phyloP scores from a whole-genome alignment of 2,888 invertebrate species.

The Ophioninae sp. region DNA sequence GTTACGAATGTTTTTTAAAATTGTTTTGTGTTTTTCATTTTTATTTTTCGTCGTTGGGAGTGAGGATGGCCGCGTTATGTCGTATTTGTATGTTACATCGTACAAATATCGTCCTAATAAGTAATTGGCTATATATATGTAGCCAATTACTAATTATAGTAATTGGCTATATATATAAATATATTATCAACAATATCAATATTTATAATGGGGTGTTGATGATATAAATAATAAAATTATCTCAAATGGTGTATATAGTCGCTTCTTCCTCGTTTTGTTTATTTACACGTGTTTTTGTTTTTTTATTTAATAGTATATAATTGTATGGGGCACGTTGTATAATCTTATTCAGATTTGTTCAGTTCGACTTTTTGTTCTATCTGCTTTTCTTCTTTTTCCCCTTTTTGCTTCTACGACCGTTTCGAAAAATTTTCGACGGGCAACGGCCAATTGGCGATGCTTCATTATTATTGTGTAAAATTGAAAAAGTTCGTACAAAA shows the following conservation, averaged over 20 bases:
- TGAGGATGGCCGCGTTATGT: constrained; percentile 73
- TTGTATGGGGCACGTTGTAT: constrained; percentile 18
- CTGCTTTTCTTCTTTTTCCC: background rate
- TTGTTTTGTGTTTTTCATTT: constrained; percentile 75
- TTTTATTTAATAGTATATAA: constrained; percentile 8
- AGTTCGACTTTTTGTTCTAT: constrained; percentile 14
- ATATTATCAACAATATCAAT: constrained; percentile 45
- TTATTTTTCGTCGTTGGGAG: constrained; percentile 61
- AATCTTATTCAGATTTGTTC: constrained; percentile 22
- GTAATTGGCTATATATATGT: constrained; percentile 53
- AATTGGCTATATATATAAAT: constrained; percentile 45
- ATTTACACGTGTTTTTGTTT: constrained; percentile 65
- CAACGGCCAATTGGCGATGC: constrained; percentile 26
- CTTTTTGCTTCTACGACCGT: constrained; percentile 11
- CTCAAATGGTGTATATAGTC: constrained; percentile 66
- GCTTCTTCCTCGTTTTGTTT: constrained; percentile 44
- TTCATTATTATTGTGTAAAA: constrained; percentile 48
- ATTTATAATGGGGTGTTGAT: constrained; percentile 64
- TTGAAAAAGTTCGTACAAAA: constrained; percentile 48
- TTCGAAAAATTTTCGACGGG: constrained; percentile 29
- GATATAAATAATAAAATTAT: constrained; percentile 70
- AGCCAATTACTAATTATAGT: constrained; percentile 26
- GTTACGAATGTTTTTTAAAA: constrained; percentile 73
- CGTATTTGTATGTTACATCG: constrained; percentile 66
- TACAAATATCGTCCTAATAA: constrained; percentile 75